Evolutionary conservation across 1,140 invertebrate species (phyloP).

Genomic region (Anthonomus grandis): DNA sequence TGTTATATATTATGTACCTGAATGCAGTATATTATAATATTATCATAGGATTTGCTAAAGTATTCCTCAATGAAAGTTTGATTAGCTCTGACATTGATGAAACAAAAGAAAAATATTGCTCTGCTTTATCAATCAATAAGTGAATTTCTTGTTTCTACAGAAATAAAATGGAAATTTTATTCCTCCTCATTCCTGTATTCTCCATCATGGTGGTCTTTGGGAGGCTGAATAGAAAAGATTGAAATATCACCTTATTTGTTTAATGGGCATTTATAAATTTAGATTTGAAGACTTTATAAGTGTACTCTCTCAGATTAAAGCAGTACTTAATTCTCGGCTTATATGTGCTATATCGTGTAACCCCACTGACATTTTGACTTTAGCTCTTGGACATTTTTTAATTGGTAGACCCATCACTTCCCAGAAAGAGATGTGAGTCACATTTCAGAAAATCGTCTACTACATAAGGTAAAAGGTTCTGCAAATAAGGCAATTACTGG

Average conservation of each 20-base stretch:
- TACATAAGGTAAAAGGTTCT: slow-evolving; percentile 2
- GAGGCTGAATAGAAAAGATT: slow-evolving; percentile 36
- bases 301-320: slow-evolving; percentile 33
- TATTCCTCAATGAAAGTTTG: too few species aligned
- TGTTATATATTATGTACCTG: too few species aligned
- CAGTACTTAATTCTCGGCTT: slow-evolving; percentile 43
- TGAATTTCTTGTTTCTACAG: neutral
- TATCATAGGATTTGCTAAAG: too few species aligned
- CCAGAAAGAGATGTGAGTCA: slow-evolving; percentile 21
- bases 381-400: slow-evolving; percentile 48
- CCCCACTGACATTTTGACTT: slow-evolving; percentile 30
- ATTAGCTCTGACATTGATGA: too few species aligned
- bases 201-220: slow-evolving; percentile 38
- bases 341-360: slow-evolving; percentile 35
- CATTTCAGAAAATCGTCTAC: slow-evolving; percentile 21
- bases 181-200: slow-evolving; percentile 35
- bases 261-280: slow-evolving; percentile 35
- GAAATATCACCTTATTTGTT: slow-evolving; percentile 39
- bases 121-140: neutral
- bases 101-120: too few species aligned
- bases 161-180: slow-evolving; percentile 35
- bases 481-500: slow-evolving; percentile 27
- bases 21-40: too few species aligned
- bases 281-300: slow-evolving; percentile 40
- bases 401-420: slow-evolving; percentile 39